Evolutionary conservation across 2,888 invertebrate species (phyloP).

Genomic region (Cactoblastis cactorum): DNA sequence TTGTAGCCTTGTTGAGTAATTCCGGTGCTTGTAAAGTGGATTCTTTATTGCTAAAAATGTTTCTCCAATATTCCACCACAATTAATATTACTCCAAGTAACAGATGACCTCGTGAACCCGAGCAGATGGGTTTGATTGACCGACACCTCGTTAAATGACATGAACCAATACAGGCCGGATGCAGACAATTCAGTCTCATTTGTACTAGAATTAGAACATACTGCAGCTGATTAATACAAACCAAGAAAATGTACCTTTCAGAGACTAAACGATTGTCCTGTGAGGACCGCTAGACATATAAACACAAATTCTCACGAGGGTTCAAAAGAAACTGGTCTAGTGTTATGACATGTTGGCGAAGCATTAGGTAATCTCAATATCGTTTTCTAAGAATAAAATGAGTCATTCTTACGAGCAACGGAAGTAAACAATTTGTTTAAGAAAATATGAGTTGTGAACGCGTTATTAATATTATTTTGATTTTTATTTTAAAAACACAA

Average conservation of each 20-base stretch:
- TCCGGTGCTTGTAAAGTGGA: not conserved
- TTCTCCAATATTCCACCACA: slow-evolving; percentile 13
- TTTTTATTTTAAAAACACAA: too few species aligned
- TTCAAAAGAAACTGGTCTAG: slow-evolving; percentile 9
- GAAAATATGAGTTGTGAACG: slow-evolving; percentile 26
- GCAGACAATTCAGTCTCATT: slow-evolving; percentile 71
- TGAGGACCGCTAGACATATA: not conserved
- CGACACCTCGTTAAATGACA: slow-evolving; percentile 59
- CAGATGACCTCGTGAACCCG: slow-evolving; percentile 50
- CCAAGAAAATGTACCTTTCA: not conserved
- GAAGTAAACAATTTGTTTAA: slow-evolving; percentile 44
- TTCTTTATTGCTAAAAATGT: not conserved
- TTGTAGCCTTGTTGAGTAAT: not conserved
- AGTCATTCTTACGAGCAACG: slow-evolving; percentile 43
- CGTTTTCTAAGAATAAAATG: slow-evolving; percentile 45
- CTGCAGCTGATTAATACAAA: slow-evolving; percentile 24
- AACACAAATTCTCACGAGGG: not conserved
- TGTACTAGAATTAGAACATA: slow-evolving; percentile 43
- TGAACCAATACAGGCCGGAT: slow-evolving; percentile 65
- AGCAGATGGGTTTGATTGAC: slow-evolving; percentile 68
- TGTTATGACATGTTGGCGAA: slow-evolving; percentile 18
- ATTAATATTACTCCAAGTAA: slow-evolving; percentile 44
- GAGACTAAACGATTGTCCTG: not conserved
- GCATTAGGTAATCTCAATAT: slow-evolving; percentile 38
- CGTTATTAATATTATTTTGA: too few species aligned